A percentile compares a stretch with the other conserved stretches of the same genome.
Evolutionary conservation across 2,888 invertebrate species (phyloP).

Genomic region (Macrosiphum euphorbiae): DNA sequence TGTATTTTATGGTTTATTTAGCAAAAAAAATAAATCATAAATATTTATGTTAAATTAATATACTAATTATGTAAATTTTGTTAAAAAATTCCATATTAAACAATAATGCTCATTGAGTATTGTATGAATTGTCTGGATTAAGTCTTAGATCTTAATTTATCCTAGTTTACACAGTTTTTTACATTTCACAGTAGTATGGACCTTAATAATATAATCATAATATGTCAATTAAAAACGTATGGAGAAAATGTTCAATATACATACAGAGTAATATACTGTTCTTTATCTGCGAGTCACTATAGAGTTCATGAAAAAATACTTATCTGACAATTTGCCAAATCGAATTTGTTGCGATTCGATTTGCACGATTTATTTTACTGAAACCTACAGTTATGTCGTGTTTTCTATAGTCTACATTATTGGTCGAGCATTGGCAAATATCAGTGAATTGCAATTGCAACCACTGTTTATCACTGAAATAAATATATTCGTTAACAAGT

Average conservation of each 20-base stretch:
- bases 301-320: background rate
- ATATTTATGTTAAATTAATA: background rate
- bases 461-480: background rate
- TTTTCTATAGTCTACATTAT: background rate
- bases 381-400: background rate
- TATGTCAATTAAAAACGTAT: background rate
- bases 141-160: background rate
- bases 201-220: background rate
- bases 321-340: background rate
- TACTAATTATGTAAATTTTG: background rate
- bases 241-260: background rate
- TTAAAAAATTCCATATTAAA: background rate
- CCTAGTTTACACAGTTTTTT: background rate
- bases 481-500: background rate
- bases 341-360: background rate
- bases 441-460: background rate
- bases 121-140: background rate
- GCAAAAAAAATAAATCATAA: background rate
- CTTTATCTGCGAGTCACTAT: background rate
- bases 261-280: background rate
- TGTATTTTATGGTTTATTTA: background rate
- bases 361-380: background rate
- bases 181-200: background rate
- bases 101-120: background rate
- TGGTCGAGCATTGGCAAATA: background rate